phyloP scores from a whole-genome alignment of 2,797 vertebrate species.

The Peromyscus eremicus region DNA sequence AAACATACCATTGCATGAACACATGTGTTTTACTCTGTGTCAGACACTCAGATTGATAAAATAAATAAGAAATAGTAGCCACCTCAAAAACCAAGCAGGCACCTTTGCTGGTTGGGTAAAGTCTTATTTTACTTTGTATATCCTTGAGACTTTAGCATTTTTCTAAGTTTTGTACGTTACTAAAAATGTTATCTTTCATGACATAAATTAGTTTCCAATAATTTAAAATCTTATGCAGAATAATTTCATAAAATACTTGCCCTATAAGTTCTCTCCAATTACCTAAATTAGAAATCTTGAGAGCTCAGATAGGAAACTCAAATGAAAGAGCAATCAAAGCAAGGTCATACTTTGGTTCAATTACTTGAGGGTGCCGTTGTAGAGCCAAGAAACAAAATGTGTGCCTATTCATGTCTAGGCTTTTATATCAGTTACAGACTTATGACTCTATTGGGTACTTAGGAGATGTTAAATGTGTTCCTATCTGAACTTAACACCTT shows the following conservation, averaged over 20 bases:
- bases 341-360: neutral
- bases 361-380: neutral
- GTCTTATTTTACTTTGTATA: neutral
- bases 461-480: neutral
- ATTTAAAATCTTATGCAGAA: neutral
- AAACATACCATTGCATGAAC: neutral
- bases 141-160: neutral
- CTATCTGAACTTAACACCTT: neutral
- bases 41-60: neutral
- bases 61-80: neutral
- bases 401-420: neutral
- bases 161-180: neutral
- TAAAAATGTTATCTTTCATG: neutral
- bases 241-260: neutral
- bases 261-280: neutral
- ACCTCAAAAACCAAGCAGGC: neutral
- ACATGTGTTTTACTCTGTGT: neutral
- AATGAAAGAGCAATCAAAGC: slow-evolving; percentile 1
- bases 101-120: neutral
- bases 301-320: neutral
- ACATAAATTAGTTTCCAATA: neutral
- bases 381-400: neutral
- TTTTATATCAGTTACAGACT: neutral
- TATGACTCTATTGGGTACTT: neutral
- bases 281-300: neutral